Evolutionary conservation across 37 sponge, comb jelly and placozoan species (phyloP), one percentile per base, ranked within the genome.

Genomic region (Tethya wilhelma): DNA sequence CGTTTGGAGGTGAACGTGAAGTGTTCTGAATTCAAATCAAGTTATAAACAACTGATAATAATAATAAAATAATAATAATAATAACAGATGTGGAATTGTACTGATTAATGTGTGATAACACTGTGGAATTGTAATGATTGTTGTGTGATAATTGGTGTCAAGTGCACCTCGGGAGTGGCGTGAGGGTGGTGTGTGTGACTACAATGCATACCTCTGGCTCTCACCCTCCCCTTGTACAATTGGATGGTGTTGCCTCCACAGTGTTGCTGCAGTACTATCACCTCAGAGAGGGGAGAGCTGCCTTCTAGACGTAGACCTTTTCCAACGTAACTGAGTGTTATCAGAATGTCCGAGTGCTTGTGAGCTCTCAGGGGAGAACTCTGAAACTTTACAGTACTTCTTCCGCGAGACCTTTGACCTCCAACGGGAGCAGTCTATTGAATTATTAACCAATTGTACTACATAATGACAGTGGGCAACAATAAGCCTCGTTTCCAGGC

Each of bases 221-320:
- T 75, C 42, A 93, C 64, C 20, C 23, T 59, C 23, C 90, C 90
- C 44, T 89, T 91, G 79, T 68, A 97, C 38, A 97, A 81, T 43
- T 76, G 58, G 30, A 97, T 69, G 23, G 92, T 94, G 90, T 91
- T 97, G 14, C 98, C 98, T 11, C 98, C 98, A 72, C 98, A 93
- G 76, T 97, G 98, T 65, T 97, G 98, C 82, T 97, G 98, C 31
- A 91, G 69, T 8, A 94, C 74, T 49, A 83, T 53, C 0, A 96
- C 88, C 5, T 95, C 86, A 42, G 38, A 40, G 29, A 66, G 55
- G 20, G 42, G 38, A 1, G 40, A 57, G 34, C 32, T 60, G 0
- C 89, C 66, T 38, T 73, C 81, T 37, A 95, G 74, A 34, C 81
- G 77, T 8, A 87, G 56, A n/a, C 67, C 56, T 9, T n/a, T 74